Percentiles rank a stretch among this genome's conserved stretches.
Conservation (phyloP, 2,888 invertebrate genomes). For the Oxycera nigricornis region DNA sequence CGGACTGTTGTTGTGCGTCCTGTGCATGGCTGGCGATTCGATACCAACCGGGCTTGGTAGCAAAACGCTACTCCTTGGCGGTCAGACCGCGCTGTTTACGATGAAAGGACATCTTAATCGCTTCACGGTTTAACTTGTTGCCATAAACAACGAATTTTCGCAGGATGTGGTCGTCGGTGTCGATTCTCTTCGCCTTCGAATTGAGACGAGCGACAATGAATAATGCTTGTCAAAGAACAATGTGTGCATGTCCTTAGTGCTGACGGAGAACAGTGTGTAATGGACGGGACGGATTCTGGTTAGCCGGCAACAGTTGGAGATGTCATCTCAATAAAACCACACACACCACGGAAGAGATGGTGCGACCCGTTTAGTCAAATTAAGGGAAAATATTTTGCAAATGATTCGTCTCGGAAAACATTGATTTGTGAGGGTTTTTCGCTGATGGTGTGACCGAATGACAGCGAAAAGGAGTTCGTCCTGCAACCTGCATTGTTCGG, state of each 20-base stretch:
- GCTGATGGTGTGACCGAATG: not conserved
- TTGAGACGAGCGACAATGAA: conserved; percentile 26
- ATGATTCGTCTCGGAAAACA: conserved; percentile 31
- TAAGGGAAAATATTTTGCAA: conserved; percentile 37
- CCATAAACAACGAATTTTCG: conserved; percentile 43
- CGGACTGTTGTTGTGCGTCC: too few relatives aligned
- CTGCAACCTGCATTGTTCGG: too few relatives aligned
- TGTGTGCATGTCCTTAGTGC: not conserved
- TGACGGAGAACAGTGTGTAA: too few relatives aligned
- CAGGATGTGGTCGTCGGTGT: conserved; percentile 31
- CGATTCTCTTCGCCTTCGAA: conserved; percentile 13
- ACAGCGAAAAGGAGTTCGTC: too few relatives aligned
- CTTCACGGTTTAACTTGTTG: conserved; percentile 46
- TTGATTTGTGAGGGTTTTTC: conserved; percentile 28
- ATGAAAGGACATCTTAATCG: conserved; percentile 41
- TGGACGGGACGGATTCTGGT: not conserved
- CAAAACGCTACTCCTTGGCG: conserved; percentile 25
- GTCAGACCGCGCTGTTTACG: conserved; percentile 26
- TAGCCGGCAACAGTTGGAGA: conserved; percentile 23
- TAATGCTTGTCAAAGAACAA: not conserved
- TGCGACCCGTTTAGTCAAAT: conserved; percentile 10
- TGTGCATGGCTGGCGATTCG: too few relatives aligned
- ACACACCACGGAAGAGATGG: conserved; percentile 18
- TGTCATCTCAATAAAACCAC: conserved; percentile 45
- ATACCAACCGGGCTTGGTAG: conserved; percentile 17